phyloP scores from a whole-genome alignment of 2,888 invertebrate species.

The Lycocerus yunnanus region DNA sequence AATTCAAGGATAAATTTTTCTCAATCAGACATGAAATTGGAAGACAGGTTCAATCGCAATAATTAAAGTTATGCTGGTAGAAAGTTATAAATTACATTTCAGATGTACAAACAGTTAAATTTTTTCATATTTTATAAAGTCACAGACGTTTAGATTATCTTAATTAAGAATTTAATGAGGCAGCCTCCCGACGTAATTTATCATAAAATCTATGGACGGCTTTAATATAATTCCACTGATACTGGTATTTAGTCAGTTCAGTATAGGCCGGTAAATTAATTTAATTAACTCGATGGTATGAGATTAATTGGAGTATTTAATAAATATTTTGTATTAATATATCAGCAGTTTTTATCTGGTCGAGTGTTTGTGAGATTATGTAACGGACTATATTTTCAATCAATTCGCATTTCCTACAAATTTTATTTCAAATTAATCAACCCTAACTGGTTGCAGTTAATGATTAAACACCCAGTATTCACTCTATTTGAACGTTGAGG shows the following conservation, averaged over 20 bases:
- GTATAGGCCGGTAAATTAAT: neutral
- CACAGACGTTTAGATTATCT: constrained; percentile 1
- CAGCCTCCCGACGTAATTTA: constrained; percentile 10
- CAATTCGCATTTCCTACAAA: neutral
- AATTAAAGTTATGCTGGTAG: neutral
- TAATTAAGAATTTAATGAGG: constrained; percentile 16
- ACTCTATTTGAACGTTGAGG: neutral
- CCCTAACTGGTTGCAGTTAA: neutral
- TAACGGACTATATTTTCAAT: neutral
- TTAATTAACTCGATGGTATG: neutral
- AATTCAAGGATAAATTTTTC: neutral
- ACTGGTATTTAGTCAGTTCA: neutral
- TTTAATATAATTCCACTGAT: constrained; percentile 8
- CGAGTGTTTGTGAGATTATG: neutral
- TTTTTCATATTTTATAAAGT: constrained; percentile 1
- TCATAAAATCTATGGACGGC: constrained; percentile 5
- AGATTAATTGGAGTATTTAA: neutral
- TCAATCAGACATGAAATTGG: neutral
- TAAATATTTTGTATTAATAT: neutral
- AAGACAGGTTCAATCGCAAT: neutral
- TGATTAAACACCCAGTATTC: neutral
- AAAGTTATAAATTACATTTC: neutral
- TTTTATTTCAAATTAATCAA: neutral
- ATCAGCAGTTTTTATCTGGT: neutral
- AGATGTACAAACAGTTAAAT: neutral